Conservation (phyloP, 2,888 invertebrate species). For the Pyrrhosoma nymphula region DNA sequence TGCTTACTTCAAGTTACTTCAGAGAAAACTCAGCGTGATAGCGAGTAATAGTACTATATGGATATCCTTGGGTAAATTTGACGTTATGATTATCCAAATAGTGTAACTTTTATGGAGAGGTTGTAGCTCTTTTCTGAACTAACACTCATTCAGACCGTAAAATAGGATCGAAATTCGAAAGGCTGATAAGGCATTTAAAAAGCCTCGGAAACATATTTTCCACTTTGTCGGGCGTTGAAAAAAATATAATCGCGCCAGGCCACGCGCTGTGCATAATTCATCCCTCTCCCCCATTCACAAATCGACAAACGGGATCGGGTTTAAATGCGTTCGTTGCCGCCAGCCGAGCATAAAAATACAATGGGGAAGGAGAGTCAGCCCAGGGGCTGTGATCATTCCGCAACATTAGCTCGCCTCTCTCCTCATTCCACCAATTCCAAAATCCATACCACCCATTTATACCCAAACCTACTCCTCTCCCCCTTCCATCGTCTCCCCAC, state of each 20-base stretch:
- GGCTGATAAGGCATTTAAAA: neutral
- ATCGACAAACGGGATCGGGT: neutral
- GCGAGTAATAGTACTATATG: no score
- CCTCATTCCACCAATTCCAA: neutral
- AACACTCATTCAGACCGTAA: no score
- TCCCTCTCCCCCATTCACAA: neutral
- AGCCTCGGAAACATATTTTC: neutral
- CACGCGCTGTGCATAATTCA: neutral
- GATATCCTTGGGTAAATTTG: no score
- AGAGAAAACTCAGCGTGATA: no score
- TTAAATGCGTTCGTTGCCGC: neutral
- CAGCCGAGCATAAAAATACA: neutral
- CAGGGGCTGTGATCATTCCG: conserved; percentile 14
- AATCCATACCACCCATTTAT: neutral
- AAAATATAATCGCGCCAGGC: neutral
- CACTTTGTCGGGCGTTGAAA: neutral
- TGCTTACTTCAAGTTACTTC: no score
- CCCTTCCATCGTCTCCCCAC: no score
- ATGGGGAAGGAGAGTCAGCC: neutral
- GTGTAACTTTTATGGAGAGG: no score
- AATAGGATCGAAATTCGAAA: neutral
- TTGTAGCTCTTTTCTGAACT: no score
- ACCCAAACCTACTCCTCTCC: neutral
- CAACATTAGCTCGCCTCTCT: neutral
- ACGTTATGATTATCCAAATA: no score